Base-by-base conservation (phyloP, 1,140 invertebrate species). In the Chionoecetes opilio region DNA sequence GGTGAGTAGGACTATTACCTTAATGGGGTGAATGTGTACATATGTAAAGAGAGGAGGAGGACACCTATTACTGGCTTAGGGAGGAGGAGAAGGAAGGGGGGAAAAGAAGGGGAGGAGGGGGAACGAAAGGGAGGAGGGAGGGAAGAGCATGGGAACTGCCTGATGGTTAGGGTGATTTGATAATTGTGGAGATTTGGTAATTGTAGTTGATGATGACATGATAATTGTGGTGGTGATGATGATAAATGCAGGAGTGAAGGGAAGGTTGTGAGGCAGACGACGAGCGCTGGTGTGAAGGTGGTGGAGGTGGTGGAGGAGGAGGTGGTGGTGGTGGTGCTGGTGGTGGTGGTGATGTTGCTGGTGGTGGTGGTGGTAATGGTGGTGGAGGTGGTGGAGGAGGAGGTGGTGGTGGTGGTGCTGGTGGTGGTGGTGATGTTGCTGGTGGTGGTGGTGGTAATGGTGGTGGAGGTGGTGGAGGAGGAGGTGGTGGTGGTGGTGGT, bases 161-260 rank as follows among this genome's bases (percentile, higher is more conserved):
- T 75, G n/a, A 75, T 75, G n/a, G n/a, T 75, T 26, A 26, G 21
- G 63, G 63, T 75, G 63, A 75, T 75, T 75, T 75, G 63, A 75
- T 75, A 75, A 75, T 75, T 75, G 63, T n/a, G 21, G n/a, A 26
- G 21, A 75, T 75, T 75, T 75, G 63, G n/a, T 75, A n/a, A 75
- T 75, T 75, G 63, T 75, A 26, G 63, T 75, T 75, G 63, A 75
- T 75, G 63, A n/a, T 75, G 63, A 75, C 63, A n/a, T 75, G 63
- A 75, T 75, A n/a, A 75, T 75, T 75, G 63, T 75, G 63, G n/a
- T 8, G 63, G 26, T 1, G 26, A 75, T 26, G 63, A 26, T 75
- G 63, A 75, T 75, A 26, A n/a, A 75, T 75, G 63, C 63, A 26
- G 63, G 63, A 21, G n/a, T 75, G 63, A 75, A n/a, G 63, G 6